Percentiles rank a stretch among this genome's conserved stretches.
These are phyloP conservation scores for Ischnus inquisitorius DNA, from an alignment of 2,888 invertebrate species.

Conservation along the genomic window DNA sequence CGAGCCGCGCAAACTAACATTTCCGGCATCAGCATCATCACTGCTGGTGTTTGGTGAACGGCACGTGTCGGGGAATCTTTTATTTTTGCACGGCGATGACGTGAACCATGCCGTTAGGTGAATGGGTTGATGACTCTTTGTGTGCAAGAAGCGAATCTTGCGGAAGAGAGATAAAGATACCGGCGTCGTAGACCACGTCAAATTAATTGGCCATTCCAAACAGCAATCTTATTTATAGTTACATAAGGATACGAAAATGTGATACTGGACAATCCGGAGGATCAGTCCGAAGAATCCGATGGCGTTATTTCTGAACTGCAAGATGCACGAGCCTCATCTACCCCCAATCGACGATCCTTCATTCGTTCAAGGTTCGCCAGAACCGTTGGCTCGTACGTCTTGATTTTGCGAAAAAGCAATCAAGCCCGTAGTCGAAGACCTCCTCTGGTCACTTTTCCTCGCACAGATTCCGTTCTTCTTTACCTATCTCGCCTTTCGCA, in stretches of 20 bases:
- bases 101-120: slow-evolving; percentile 13
- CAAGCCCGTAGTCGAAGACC: slow-evolving; percentile 22
- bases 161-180: neutral
- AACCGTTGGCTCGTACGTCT: slow-evolving; percentile 63
- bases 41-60: slow-evolving; percentile 29
- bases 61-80: slow-evolving; percentile 76
- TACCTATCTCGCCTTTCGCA: neutral
- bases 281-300: neutral
- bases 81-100: slow-evolving; percentile 65
- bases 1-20: slow-evolving; percentile 63
- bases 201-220: neutral
- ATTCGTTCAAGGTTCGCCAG: slow-evolving; percentile 21
- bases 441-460: slow-evolving; percentile 20
- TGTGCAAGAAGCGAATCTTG: neutral
- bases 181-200: neutral
- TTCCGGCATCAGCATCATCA: slow-evolving; percentile 24
- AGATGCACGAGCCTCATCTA: slow-evolving; percentile 11
- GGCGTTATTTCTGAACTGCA: slow-evolving; percentile 17
- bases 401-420: slow-evolving; percentile 66
- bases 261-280: neutral
- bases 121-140: neutral
- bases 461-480: slow-evolving; percentile 19
- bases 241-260: neutral
- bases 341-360: slow-evolving; percentile 9
- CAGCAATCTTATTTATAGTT: slow-evolving; percentile 2